Evolutionary conservation across 2,113 vertebrate genomes (phyloP).

Genomic region (Chaetodon auriga): DNA sequence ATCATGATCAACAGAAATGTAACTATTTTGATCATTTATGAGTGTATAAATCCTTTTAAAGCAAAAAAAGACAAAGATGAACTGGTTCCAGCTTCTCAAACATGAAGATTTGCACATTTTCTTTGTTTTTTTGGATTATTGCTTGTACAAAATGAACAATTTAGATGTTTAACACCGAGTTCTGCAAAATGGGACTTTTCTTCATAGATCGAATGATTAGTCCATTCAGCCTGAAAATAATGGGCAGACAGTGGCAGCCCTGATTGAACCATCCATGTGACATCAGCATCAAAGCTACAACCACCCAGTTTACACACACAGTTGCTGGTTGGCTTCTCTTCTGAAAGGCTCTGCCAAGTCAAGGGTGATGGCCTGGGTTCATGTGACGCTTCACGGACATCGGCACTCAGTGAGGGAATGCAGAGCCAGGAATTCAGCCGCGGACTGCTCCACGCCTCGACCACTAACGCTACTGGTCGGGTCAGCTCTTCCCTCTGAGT

Average conservation of each 20-base stretch:
- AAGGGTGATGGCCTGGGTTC: conserved; percentile 57
- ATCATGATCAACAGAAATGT: not conserved
- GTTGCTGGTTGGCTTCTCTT: conserved; percentile 52
- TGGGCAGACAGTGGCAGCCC: not conserved
- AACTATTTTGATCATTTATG: not conserved
- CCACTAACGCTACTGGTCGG: conserved; percentile 38
- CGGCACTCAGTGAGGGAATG: conserved; percentile 53
- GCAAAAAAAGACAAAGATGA: not conserved
- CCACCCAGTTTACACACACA: conserved; percentile 31
- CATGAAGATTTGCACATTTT: not conserved
- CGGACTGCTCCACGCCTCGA: conserved; percentile 58
- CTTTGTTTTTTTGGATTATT: not conserved
- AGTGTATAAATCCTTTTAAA: not conserved
- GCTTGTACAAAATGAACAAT: not conserved
- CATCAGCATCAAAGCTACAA: conserved; percentile 24
- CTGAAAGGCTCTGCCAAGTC: conserved; percentile 53
- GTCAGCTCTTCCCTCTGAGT: conserved; percentile 65
- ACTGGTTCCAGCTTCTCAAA: not conserved
- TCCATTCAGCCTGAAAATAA: not conserved
- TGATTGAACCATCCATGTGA: conserved; percentile 36
- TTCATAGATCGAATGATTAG: not conserved
- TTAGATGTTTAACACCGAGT: not conserved
- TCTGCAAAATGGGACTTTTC: not conserved
- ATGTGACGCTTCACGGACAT: conserved; percentile 56
- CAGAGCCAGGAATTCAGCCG: conserved; percentile 60